Base-by-base conservation (phyloP, 2,797 vertebrate genomes). In the Emydoidea blandingii region DNA sequence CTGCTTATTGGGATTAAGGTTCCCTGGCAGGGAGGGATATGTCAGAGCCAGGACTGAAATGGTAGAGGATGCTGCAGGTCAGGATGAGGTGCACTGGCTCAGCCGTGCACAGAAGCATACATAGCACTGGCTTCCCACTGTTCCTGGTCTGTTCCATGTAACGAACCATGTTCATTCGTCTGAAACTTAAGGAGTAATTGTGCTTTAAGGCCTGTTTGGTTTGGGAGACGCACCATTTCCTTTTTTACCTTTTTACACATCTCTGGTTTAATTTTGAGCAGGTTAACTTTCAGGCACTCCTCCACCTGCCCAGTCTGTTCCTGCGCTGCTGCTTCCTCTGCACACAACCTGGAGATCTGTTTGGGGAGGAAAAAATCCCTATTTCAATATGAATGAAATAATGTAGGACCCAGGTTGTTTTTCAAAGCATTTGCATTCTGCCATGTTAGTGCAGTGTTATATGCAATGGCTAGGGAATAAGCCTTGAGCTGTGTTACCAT, bases 231-330 rank as follows among this genome's bases (percentile, higher is more conserved):
- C 8, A 78, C 44, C 5, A 5, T 29, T 78, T 57, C 52, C 79
- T 93, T 41, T 52, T 50, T 95, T 98, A 99, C 99, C 99, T 99
- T 99, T 92, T 99, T 99, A 91, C 99, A 99, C 92, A 96, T 97
- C 25, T 99, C 99, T 1, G 98, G 98, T 97, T 98, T 99, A 97
- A 99, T 99, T 98, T 99, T 99, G 86, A 99, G 98, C 95, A 99
- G 98, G 97, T 99, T 99, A 84, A 99, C 98, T 97, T 99, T 99
- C 87, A 99, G 98, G 97, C 99, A 99, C 94, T 99, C 99, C 97
- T 99, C 99, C 50, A 99, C 99, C 96, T 99, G 99, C 37, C 99
- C 99, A 0, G 99, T 99, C 97, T 99, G 99, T 94, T 99, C 99
- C 96, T 99, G 99, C 78, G 99, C 99, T 6, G 99, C 99, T 8